Conservation (phyloP, 2,113 vertebrate species). For the Paracyprichromis sp. region DNA sequence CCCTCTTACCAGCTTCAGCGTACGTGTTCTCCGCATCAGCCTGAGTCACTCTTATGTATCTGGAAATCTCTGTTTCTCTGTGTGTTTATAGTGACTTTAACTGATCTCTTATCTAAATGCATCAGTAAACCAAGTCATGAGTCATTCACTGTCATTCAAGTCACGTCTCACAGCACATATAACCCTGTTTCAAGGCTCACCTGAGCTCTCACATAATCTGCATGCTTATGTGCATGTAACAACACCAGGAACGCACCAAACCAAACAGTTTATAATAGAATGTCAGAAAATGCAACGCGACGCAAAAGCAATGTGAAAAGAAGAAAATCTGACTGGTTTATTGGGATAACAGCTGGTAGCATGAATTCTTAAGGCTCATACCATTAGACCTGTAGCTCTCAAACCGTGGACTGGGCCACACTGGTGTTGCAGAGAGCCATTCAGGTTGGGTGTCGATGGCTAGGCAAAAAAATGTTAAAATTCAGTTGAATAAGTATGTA, state of each 20-base stretch:
- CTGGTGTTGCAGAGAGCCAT: background rate
- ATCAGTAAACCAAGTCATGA: background rate
- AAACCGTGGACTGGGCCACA: background rate
- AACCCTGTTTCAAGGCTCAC: background rate
- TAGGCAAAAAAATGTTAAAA: background rate
- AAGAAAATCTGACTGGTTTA: background rate
- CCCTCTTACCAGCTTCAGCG: background rate
- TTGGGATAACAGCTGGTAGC: background rate
- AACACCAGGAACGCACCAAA: background rate
- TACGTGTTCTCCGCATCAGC: background rate
- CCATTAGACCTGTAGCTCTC: background rate
- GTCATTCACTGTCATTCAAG: background rate
- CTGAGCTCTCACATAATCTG: background rate
- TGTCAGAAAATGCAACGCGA: background rate
- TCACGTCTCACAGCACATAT: background rate
- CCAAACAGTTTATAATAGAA: background rate
- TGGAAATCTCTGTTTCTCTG: background rate
- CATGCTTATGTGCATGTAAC: background rate
- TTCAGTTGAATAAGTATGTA: background rate
- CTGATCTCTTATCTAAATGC: background rate
- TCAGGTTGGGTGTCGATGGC: background rate
- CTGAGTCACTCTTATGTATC: background rate
- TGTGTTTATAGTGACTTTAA: conserved; percentile 6
- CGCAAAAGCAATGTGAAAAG: background rate
- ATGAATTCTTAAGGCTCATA: background rate